Base-by-base conservation (phyloP, 2,797 vertebrate genomes). In the Remorina albescens region DNA sequence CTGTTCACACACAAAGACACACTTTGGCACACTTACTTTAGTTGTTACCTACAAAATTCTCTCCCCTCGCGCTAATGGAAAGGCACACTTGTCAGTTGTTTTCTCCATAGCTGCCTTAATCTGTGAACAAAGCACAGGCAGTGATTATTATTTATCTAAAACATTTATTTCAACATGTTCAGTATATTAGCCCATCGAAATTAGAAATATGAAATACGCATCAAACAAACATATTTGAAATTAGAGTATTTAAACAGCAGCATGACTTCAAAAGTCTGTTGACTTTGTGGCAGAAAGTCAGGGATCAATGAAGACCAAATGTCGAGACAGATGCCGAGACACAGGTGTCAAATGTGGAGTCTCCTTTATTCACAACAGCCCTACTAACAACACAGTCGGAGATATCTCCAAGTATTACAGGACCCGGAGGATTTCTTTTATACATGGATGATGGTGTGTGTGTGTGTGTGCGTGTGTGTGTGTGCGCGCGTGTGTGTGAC, bases 121-220 rank as follows among this genome's bases (percentile, higher is more conserved):
- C 63, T 66, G 63, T 41, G 13, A 28, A 53, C 12, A 41, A 53
- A 65, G 62, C 34, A 64, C 21, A 64, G 5, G 25, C 34, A 30
- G 16, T 41, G 6, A 16, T 50, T 30, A 16, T n/a, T 54, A 41
- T 53, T 18, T 21, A 62, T 15, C 3, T 11, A 21, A 32, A 32
- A 32, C 1, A 44, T 8, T n/a, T 2, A 13, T 46, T 61, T 61
- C 10, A 34, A 60, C 28, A 39, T 30, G 10, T 26, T 41, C 56
- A 18, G 23, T 58, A 37, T 50, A 50, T 25, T 25, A 16, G 26
- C 12, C 25, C 15, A 26, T 6, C 16, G 13, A 15, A 15, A 15
- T 49, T 13, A 49, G 4, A 25, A 12, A 11, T n/a, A n/a, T n/a
- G 25, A 5, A 23, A 49, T 25, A 25, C 25, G 21, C 12, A 12